A percentile compares a stretch with the other conserved stretches of the same genome.
Evolutionary conservation across 2,888 invertebrate species (phyloP).

Genomic region (Agrotis exclamationis): DNA sequence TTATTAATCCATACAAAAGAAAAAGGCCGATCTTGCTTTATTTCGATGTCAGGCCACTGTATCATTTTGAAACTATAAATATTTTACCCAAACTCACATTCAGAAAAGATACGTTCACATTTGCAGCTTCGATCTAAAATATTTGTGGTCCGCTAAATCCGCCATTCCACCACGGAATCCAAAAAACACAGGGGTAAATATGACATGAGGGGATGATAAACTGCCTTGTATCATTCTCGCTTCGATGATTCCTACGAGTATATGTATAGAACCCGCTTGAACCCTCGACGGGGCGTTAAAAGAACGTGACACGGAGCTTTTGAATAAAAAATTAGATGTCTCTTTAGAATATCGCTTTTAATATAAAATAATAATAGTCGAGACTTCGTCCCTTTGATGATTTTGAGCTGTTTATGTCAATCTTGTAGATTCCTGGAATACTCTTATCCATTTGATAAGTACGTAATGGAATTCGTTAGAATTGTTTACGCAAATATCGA

Average conservation of each 20-base stretch:
- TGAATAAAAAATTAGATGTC: constrained; percentile 61
- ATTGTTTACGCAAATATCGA: background rate
- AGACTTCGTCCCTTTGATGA: background rate
- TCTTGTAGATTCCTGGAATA: background rate
- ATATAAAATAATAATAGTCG: constrained; percentile 24
- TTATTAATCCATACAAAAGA: too few species aligned
- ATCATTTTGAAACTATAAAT: background rate
- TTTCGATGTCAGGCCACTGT: too few species aligned
- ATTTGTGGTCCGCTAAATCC: background rate
- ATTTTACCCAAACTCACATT: background rate
- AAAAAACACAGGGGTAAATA: constrained; percentile 73
- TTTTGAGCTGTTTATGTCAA: background rate
- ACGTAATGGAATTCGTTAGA: background rate
- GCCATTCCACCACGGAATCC: constrained; percentile 22
- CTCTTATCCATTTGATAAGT: background rate
- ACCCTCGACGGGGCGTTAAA: constrained; percentile 63
- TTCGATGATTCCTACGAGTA: constrained; percentile 72
- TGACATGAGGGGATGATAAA: constrained; percentile 79
- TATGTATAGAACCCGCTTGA: constrained; percentile 61
- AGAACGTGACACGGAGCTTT: constrained; percentile 56
- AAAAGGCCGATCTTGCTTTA: too few species aligned
- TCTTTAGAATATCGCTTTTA: constrained; percentile 46
- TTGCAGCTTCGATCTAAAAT: background rate
- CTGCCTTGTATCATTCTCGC: constrained; percentile 76
- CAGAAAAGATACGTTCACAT: background rate